These are phyloP conservation scores for Sphaeridia pumilis DNA, from an alignment of 2,888 invertebrate species.

Conservation along the genomic window DNA sequence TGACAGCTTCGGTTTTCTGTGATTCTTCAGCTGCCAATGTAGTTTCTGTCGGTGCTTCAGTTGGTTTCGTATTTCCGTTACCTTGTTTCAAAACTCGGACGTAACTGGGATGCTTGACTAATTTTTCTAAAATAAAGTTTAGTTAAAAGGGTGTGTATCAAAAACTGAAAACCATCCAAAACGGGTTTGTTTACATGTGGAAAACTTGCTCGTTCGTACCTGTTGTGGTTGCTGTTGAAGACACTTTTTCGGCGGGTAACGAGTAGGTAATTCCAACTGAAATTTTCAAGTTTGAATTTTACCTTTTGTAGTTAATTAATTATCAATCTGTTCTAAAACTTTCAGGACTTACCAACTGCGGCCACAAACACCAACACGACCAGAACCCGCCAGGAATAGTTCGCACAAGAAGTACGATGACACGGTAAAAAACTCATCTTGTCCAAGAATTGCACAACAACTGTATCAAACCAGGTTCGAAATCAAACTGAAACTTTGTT, in stretches of 20 bases:
- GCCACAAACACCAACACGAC: not conserved
- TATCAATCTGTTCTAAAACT: too few species aligned
- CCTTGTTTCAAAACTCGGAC: slow-evolving; percentile 5
- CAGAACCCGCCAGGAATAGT: not conserved
- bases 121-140: slow-evolving; percentile 1
- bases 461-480: not conserved
- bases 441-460: not conserved
- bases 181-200: too few species aligned
- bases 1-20: not conserved
- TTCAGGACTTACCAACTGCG: not conserved
- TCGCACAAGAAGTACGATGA: not conserved
- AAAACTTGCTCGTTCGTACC: not conserved
- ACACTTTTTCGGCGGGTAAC: not conserved
- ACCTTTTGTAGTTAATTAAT: too few species aligned
- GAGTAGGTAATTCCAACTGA: not conserved
- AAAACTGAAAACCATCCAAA: not conserved
- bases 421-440: not conserved
- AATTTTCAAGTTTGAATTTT: too few species aligned
- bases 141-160: not conserved
- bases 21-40: not conserved
- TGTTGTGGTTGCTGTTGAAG: not conserved
- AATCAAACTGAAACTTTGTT: not conserved
- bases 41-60: not conserved
- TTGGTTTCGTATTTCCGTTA: not conserved
- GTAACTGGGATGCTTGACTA: slow-evolving; percentile 5